Evolutionary conservation across 2,113 vertebrate species (phyloP).

Genomic region (Xyrauchen texanus): DNA sequence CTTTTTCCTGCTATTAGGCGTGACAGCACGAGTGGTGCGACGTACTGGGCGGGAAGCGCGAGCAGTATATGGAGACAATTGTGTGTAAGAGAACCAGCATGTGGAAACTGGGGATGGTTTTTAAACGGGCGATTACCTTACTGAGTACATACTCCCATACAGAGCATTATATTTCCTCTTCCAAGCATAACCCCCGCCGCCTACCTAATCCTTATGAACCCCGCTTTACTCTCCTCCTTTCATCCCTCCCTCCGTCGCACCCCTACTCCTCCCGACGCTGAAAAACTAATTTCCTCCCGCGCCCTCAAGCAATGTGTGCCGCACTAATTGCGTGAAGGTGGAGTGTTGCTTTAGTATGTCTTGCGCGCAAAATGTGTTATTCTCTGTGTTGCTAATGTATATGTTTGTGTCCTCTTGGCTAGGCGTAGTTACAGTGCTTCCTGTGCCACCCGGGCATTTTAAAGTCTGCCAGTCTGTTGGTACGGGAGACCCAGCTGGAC

Average conservation of each 20-base stretch:
- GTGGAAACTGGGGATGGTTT: constrained; percentile 1
- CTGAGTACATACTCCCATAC: constrained; percentile 70
- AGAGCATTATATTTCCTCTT: constrained; percentile 73
- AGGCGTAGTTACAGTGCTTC: constrained; percentile 72
- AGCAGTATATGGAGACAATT: neutral
- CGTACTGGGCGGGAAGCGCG: constrained; percentile 32
- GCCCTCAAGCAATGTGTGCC: constrained; percentile 71
- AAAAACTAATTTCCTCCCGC: constrained; percentile 75
- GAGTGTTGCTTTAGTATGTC: constrained; percentile 45
- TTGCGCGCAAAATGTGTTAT: constrained; percentile 34
- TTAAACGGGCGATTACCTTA: constrained; percentile 60
- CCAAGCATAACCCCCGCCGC: constrained; percentile 72
- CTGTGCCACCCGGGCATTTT: constrained; percentile 72
- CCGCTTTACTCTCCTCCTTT: constrained; percentile 9
- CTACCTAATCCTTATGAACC: constrained; percentile 66
- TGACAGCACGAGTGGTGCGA: constrained; percentile 69
- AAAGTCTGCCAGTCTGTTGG: constrained; percentile 69
- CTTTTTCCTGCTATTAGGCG: constrained; percentile 55
- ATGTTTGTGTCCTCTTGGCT: constrained; percentile 56
- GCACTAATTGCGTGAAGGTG: constrained; percentile 74
- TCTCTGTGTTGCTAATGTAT: constrained; percentile 4
- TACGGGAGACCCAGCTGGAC: constrained; percentile 69
- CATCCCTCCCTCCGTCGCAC: constrained; percentile 34
- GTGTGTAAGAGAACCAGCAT: neutral
- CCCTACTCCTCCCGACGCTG: constrained; percentile 50